Conservation (phyloP, 1,140 invertebrate species). For the Cotesia typhae region DNA sequence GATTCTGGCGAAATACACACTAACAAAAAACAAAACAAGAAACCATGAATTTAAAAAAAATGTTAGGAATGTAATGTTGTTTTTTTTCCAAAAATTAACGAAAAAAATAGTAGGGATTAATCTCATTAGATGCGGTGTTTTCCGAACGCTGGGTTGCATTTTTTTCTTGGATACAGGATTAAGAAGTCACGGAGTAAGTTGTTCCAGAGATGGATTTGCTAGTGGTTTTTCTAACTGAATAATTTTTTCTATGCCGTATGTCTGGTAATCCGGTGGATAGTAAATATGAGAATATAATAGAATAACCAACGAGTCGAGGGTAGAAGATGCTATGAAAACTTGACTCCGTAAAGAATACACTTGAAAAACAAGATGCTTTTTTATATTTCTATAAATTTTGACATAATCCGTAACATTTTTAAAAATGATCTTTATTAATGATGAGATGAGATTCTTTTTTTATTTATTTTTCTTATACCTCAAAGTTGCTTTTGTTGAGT, state of each 20-base stretch:
- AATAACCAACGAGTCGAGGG: not conserved
- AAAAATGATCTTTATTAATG: slow-evolving; percentile 18
- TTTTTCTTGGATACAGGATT: slow-evolving; percentile 38
- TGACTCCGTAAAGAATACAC: slow-evolving; percentile 26
- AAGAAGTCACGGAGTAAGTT: slow-evolving; percentile 43
- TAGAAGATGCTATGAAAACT: slow-evolving; percentile 4
- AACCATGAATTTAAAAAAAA: no score
- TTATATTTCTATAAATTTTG: slow-evolving; percentile 8
- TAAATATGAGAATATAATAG: slow-evolving; percentile 33
- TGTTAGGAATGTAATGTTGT: no score
- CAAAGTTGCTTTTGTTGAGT: not conserved
- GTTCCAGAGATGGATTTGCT: slow-evolving; percentile 34
- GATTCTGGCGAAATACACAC: not conserved
- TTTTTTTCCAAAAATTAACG: not conserved
- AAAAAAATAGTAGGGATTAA: slow-evolving; percentile 24
- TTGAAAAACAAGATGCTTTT: slow-evolving; percentile 33
- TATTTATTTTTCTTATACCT: slow-evolving; percentile 1
- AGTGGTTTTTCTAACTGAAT: slow-evolving; percentile 41
- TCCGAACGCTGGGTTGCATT: slow-evolving; percentile 18
- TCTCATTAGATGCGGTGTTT: slow-evolving; percentile 45
- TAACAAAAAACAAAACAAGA: not conserved
- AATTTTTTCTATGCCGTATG: slow-evolving; percentile 38
- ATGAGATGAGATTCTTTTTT: not conserved
- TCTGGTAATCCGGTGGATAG: slow-evolving; percentile 47
- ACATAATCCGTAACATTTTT: slow-evolving; percentile 30